phyloP scores from a whole-genome alignment of 2,113 vertebrate species.

The Anolis carolinensis region DNA sequence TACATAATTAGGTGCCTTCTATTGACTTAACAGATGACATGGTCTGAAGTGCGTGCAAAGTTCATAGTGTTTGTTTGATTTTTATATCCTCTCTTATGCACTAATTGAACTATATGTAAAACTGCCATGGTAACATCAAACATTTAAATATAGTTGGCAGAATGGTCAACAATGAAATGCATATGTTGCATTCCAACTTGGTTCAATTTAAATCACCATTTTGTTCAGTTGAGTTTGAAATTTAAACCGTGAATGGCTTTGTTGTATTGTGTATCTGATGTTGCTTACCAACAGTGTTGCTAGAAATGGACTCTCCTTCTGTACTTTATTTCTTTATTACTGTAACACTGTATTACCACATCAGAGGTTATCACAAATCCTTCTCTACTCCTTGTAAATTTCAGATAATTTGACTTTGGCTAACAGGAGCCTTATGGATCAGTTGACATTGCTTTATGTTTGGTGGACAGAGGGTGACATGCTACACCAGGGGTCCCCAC shows the following conservation, averaged over 20 bases:
- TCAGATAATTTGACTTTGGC: background rate
- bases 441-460: background rate
- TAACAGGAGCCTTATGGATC: background rate
- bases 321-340: too few relatives aligned
- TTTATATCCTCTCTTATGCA: background rate
- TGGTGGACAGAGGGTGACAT: too few relatives aligned
- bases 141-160: background rate
- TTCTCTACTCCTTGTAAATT: too few relatives aligned
- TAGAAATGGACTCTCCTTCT: background rate
- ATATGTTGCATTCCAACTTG: background rate
- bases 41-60: slow-evolving; percentile 46
- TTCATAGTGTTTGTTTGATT: slow-evolving; percentile 24
- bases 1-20: slow-evolving; percentile 38
- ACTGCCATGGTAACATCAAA: background rate
- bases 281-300: background rate
- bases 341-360: too few relatives aligned
- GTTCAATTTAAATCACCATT: background rate
- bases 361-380: too few relatives aligned
- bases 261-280: background rate
- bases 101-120: background rate
- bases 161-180: background rate
- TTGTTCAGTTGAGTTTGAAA: background rate
- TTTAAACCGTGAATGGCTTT: background rate
- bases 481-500: too few relatives aligned
- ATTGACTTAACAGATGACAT: slow-evolving; percentile 58